phyloP scores from a whole-genome alignment of 2,797 vertebrate genomes.

The Margarornis squamiger region DNA sequence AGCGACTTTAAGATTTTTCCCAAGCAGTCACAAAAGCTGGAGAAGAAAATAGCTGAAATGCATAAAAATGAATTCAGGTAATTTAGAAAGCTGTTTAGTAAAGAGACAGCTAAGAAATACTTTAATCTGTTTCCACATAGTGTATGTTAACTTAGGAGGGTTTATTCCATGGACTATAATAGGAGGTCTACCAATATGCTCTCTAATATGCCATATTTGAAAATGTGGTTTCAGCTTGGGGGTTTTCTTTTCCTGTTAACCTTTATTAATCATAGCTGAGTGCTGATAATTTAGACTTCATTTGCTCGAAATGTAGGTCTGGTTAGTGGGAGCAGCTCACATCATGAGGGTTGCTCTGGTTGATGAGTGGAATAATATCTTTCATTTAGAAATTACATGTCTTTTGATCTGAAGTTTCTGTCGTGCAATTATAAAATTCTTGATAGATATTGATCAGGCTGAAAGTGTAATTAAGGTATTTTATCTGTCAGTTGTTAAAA shows the following conservation, averaged over 20 bases:
- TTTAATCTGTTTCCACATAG: neutral
- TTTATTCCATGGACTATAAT: neutral
- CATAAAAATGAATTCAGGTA: slow-evolving; percentile 96
- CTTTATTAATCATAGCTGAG: neutral
- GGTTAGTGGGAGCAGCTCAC: neutral
- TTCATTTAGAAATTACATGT: neutral
- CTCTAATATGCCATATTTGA: neutral
- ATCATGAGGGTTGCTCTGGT: neutral
- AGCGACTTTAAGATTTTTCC: slow-evolving; percentile 95
- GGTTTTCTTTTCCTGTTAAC: neutral
- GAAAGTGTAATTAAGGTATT: neutral
- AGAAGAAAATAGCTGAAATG: slow-evolving; percentile 94
- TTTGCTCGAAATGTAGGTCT: neutral
- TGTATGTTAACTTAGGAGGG: neutral
- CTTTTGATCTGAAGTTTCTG: neutral
- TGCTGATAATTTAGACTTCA: neutral
- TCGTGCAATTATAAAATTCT: neutral
- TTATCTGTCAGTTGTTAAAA: neutral
- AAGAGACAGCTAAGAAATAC: neutral
- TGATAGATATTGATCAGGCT: neutral
- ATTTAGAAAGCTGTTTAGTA: neutral
- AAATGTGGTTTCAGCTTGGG: neutral
- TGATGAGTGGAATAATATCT: neutral
- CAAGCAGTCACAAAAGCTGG: slow-evolving; percentile 94
- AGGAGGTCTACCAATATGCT: neutral